Percentiles rank a stretch among this genome's conserved stretches.
phyloP scores from a whole-genome alignment of 2,888 invertebrate species.

The Latheticus oryzae region DNA sequence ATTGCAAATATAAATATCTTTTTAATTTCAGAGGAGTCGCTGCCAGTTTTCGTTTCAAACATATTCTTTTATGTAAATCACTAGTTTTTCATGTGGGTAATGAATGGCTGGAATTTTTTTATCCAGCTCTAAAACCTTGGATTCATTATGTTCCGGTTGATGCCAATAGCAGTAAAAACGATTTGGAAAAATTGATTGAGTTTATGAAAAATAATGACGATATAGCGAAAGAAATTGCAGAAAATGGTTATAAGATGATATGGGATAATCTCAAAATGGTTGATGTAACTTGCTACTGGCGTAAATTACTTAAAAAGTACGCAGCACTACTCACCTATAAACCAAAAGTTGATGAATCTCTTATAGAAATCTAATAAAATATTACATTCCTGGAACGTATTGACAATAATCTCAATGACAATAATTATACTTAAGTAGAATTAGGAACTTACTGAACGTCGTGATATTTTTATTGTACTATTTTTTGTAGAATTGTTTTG shows the following conservation, averaged over 20 bases:
- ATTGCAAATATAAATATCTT: conserved; percentile 92
- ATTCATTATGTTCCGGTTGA: conserved; percentile 92
- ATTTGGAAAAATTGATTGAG: conserved; percentile 77
- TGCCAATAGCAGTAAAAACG: conserved; percentile 72
- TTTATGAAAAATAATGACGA: conserved; percentile 83
- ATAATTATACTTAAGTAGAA: conserved; percentile 41
- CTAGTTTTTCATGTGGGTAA: conserved; percentile 94
- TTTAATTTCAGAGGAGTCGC: conserved; percentile 98
- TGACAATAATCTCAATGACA: conserved; percentile 43
- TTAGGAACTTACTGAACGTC: conserved; percentile 8
- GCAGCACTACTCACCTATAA: conserved; percentile 78
- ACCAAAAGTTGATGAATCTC: conserved; percentile 70
- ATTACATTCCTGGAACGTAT: conserved; percentile 7
- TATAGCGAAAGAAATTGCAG: conserved; percentile 81
- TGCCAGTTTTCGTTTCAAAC: conserved; percentile 96
- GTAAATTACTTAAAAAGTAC: conserved; percentile 78
- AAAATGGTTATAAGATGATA: conserved; percentile 84
- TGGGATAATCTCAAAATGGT: conserved; percentile 84
- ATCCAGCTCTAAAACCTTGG: conserved; percentile 91
- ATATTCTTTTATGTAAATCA: conserved; percentile 92
- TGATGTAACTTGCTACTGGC: conserved; percentile 91
- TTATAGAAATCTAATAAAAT: conserved; percentile 67
- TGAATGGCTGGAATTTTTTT: conserved; percentile 97
- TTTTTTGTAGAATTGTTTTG: too few relatives aligned
- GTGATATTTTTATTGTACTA: conserved; percentile 39